These are phyloP conservation scores for Cirrhinus molitorella DNA, from an alignment of 2,797 vertebrate species.

Conservation along the genomic window DNA sequence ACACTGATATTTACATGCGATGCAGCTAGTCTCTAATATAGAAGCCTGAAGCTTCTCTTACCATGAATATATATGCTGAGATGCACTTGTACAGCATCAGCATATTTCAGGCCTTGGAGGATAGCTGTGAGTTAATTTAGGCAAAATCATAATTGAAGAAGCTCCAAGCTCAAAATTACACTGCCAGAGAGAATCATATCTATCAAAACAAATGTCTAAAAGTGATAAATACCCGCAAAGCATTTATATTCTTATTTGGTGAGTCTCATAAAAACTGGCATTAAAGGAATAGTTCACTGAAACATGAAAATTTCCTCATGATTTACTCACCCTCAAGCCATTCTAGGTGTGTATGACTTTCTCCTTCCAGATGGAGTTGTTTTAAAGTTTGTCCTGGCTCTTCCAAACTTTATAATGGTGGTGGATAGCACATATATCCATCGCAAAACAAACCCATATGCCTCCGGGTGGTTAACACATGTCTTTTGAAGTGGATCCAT, in stretches of 20 bases:
- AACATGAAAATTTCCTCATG: too few relatives aligned
- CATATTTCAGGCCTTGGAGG: conserved; percentile 39
- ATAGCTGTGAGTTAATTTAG: conserved; percentile 25
- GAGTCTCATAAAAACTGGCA: neutral
- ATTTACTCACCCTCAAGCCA: too few relatives aligned
- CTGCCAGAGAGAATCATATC: neutral
- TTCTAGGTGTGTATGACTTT: too few relatives aligned
- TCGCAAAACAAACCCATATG: too few relatives aligned
- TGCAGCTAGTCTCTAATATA: conserved; percentile 2
- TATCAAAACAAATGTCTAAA: neutral
- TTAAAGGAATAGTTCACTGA: too few relatives aligned
- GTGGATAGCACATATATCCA: too few relatives aligned
- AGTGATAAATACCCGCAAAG: conserved; percentile 1
- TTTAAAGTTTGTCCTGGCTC: too few relatives aligned
- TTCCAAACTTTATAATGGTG: too few relatives aligned
- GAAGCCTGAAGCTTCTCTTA: conserved; percentile 18
- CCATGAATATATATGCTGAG: conserved; percentile 39
- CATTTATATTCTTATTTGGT: neutral
- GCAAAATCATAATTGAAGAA: conserved; percentile 33
- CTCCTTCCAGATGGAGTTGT: too few relatives aligned
- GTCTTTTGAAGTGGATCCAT: too few relatives aligned
- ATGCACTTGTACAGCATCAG: conserved; percentile 25
- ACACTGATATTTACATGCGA: conserved; percentile 38
- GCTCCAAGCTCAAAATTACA: conserved; percentile 19
- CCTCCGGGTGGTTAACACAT: too few relatives aligned